Base-by-base conservation (phyloP, 2,113 vertebrate genomes). In the Rana temporaria region DNA sequence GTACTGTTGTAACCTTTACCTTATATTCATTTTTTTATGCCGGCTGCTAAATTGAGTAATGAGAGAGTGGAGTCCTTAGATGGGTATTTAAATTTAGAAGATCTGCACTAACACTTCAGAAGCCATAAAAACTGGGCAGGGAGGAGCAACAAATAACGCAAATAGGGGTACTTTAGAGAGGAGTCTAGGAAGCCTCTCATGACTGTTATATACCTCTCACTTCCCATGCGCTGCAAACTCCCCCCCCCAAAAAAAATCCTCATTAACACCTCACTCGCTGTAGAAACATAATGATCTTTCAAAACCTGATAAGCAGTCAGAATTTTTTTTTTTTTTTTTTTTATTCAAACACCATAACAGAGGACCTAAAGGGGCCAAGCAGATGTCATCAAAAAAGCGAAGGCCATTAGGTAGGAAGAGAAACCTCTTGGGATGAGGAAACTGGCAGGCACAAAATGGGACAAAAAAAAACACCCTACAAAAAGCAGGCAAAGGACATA, bases 191-290 rank as follows among this genome's bases (percentile, higher is more conserved):
- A 59, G 20, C 57, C 81, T 60, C 72, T 67, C 71, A 68, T 55
- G 81, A 82, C 81, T 82, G 71, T 82, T 82, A 82, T 68, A 60
- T 60, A 67, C 71, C 70, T 66, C 71, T 82, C 62, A 71, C 57
- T 24, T 72, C 80, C 71, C 64, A 75, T 72, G 26, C 63, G 38
- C 32, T 30, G 38, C 53, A 20, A 64, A 68, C 63, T 76, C 55
- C 60, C 69, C 38, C 26, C 72, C n/a, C n/a, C 32, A 34, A n/a
- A 60, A 14, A 38, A 74, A 60, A 59, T 74, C 62, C 62, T 70
- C 56, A 70, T 66, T 70, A 20, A 53, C 78, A 80, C 57, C 56
- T 80, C 78, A 80, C 66, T 42, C 48, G 55, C 67, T 70, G 22
- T 67, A 5, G 20, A 68, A 80, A 80, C 64, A 60, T 56, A 80